Evolutionary conservation across 2,113 vertebrate species (phyloP), one percentile per base, ranked within the genome.

Genomic region (Protomyctophum bolini): DNA sequence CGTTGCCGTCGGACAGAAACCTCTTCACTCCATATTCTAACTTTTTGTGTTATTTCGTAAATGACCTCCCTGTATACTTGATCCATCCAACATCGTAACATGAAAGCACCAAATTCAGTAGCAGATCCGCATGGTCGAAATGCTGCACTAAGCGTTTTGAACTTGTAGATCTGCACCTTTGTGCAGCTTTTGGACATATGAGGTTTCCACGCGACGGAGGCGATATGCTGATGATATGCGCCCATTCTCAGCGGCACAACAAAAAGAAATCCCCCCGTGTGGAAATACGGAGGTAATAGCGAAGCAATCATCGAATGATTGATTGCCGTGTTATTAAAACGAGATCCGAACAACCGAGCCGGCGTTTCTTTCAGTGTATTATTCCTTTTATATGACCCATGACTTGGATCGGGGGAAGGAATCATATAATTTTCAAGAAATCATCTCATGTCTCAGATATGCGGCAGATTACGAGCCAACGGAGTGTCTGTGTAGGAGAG

Each of bases 351-450:
- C 61, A 66, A 21, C 33, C 33, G 62, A 75, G 48, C 56, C 33
- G 64, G 14, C 56, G 21, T 49, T 73, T 58, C 15, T 41, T 41
- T 45, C 6, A 15, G 66, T 68, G 58, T 68, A 68, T 77, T 56
- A 57, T 77, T 67, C 69, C 28, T 73, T 41, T 12, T 64, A 12
- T 63, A 15, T 71, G 45, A 66, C 45, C 68, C 61, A 61, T 54
- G 29, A 69, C 66, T 59, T 54, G 67, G 63, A 57, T 58, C 6
- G 3, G 10, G 56, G 33, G 33, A 41, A 41, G 14, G 15, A 79
- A 63, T 81, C 58, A 33, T 82, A 63, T 70, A n/a, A 62, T 80
- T 41, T 70, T 75, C 1, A 41, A 47, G 28, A 73, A 66, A 76
- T 64, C 11, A 58, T 66, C 21, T 45, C 2, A 73, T 75, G 64